Percentiles rank a stretch among this genome's conserved stretches.
Conservation (phyloP, 2,888 invertebrate genomes). For the Drosophila imparisetae region DNA sequence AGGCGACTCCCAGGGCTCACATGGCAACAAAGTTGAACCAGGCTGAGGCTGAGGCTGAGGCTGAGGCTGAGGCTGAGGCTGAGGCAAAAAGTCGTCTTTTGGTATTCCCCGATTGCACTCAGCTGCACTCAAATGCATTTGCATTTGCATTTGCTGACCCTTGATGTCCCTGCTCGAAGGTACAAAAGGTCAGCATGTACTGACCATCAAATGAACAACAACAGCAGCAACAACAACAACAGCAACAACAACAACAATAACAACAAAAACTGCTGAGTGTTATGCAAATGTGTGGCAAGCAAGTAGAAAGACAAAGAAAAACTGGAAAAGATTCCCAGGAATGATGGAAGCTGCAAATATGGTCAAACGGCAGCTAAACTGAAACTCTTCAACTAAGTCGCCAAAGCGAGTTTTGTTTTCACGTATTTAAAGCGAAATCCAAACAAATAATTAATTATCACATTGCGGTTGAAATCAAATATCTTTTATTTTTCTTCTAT, state of each 20-base stretch:
- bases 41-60: conserved; percentile 1
- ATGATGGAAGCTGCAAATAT: conserved; percentile 5
- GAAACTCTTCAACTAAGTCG: conserved; percentile 17
- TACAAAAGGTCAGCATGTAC: conserved; percentile 43
- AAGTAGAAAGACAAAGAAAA: neutral
- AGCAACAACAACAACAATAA: neutral
- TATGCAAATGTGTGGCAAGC: conserved; percentile 52
- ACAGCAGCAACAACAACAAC: conserved; percentile 9
- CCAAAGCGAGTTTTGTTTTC: conserved; percentile 22
- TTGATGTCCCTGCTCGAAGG: conserved; percentile 12
- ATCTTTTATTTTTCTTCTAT: neutral
- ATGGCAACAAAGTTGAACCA: conserved; percentile 22
- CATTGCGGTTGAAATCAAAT: conserved; percentile 37
- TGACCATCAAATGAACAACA: conserved; percentile 47
- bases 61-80: conserved; percentile 3
- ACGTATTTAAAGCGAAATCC: conserved; percentile 46
- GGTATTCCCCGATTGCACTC: conserved; percentile 27
- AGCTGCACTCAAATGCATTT: conserved; percentile 10
- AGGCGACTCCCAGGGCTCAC: conserved; percentile 9
- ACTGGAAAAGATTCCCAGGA: conserved; percentile 30
- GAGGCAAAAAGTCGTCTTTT: conserved; percentile 18
- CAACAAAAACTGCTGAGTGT: conserved; percentile 26
- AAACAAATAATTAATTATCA: conserved; percentile 55
- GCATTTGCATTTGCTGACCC: conserved; percentile 22
- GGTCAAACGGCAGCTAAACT: conserved; percentile 3